phyloP scores from a whole-genome alignment of 2,797 vertebrate species.

The Buceros bicornis region DNA sequence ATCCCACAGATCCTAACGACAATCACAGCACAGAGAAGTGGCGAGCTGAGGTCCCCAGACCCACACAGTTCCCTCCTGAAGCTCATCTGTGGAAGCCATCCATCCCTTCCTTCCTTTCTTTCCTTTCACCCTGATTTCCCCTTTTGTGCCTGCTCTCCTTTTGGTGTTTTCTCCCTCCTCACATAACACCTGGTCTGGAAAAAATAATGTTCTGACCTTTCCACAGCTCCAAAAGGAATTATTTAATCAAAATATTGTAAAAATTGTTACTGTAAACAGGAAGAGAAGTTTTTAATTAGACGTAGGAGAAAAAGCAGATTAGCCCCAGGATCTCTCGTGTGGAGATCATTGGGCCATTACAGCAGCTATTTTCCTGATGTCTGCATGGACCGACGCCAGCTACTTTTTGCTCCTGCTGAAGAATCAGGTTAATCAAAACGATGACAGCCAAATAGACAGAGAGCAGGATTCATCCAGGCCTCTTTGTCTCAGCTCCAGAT shows the following conservation, averaged over 20 bases:
- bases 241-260: conserved; percentile 52
- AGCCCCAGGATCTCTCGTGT: conserved; percentile 16
- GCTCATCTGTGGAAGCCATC: not conserved
- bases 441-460: conserved; percentile 66
- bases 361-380: conserved; percentile 59
- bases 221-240: conserved; percentile 37
- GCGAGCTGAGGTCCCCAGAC: not conserved
- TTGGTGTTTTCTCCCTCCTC: not conserved
- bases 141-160: not conserved
- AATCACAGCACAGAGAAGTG: not conserved
- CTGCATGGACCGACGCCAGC: conserved; percentile 13
- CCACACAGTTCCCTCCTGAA: not conserved
- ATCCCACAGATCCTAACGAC: not conserved
- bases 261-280: conserved; percentile 57
- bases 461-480: conserved; percentile 57
- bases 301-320: conserved; percentile 59
- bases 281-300: conserved; percentile 64
- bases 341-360: conserved; percentile 59
- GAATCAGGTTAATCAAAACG: conserved; percentile 70
- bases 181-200: conserved; percentile 40
- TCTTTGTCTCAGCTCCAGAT: conserved; percentile 67
- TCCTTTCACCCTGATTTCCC: not conserved
- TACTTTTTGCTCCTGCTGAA: conserved; percentile 64
- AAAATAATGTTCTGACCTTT: not conserved
- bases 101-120: accelerated